Conservation (phyloP, 2,113 vertebrate genomes). For the Sardina pilchardus region DNA sequence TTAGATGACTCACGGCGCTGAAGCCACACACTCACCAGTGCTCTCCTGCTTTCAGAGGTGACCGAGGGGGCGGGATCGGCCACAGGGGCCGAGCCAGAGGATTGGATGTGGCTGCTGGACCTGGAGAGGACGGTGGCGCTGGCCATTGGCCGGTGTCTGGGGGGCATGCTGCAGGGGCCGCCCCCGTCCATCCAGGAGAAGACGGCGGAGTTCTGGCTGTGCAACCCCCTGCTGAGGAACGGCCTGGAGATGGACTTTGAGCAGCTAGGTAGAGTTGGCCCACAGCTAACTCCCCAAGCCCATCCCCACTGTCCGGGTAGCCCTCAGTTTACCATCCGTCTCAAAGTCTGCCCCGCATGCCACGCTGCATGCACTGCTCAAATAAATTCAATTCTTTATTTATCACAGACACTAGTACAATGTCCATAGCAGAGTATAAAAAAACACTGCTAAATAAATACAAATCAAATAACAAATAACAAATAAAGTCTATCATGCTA, state of each 20-base stretch:
- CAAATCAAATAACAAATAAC: too few relatives aligned
- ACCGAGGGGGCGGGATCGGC: slow-evolving; percentile 48
- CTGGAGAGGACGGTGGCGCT: slow-evolving; percentile 75
- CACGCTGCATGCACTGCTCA: not conserved
- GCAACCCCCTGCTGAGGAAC: slow-evolving; percentile 74
- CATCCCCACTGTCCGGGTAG: not conserved
- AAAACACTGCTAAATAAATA: too few relatives aligned
- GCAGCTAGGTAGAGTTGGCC: slow-evolving; percentile 70
- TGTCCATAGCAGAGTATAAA: too few relatives aligned
- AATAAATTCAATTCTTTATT: not conserved
- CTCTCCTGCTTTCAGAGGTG: slow-evolving; percentile 54
- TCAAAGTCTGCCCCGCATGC: not conserved
- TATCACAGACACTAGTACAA: too few relatives aligned
- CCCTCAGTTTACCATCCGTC: not conserved
- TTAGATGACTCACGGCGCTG: not conserved
- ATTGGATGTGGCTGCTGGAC: slow-evolving; percentile 78
- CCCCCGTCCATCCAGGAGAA: slow-evolving; percentile 69
- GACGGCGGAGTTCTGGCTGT: slow-evolving; percentile 72
- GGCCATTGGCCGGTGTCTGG: slow-evolving; percentile 74
- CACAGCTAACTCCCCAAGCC: not conserved
- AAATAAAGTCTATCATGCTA: too few relatives aligned
- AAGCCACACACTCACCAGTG: not conserved
- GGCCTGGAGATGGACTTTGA: slow-evolving; percentile 77
- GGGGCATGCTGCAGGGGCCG: slow-evolving; percentile 76
- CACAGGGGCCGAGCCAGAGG: slow-evolving; percentile 51